Percentiles rank a stretch among this genome's conserved stretches.
Evolutionary conservation across 2,888 invertebrate genomes (phyloP).

Genomic region (Oxycera nigricornis): DNA sequence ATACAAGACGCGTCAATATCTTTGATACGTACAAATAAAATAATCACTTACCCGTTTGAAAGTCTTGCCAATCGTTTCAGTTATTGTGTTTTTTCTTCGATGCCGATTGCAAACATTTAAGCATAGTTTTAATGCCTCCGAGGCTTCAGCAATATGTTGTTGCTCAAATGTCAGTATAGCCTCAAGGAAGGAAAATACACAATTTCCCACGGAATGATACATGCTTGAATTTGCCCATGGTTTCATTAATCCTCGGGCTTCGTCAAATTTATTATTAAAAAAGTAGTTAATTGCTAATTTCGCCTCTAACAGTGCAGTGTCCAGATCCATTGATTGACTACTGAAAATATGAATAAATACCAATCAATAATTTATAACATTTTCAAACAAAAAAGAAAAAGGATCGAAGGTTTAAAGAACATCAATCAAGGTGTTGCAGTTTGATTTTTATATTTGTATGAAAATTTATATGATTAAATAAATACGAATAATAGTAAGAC

Average conservation of each 20-base stretch:
- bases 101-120: conserved; percentile 77
- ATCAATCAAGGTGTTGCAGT: no score
- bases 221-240: conserved; percentile 84
- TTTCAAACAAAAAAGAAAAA: no score
- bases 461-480: no score
- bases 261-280: conserved; percentile 88
- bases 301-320: conserved; percentile 74
- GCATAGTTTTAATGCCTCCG: conserved; percentile 77
- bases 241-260: conserved; percentile 79
- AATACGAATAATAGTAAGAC: no score
- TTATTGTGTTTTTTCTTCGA: conserved; percentile 66
- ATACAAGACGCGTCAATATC: no score
- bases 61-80: conserved; percentile 83
- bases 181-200: conserved; percentile 89
- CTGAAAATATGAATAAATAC: not conserved
- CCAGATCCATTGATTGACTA: conserved; percentile 52
- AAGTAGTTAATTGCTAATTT: conserved; percentile 84
- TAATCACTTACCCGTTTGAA: conserved; percentile 65
- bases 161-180: conserved; percentile 93
- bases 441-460: no score
- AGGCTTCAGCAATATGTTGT: conserved; percentile 75
- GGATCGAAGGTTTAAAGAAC: no score
- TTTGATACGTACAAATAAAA: not conserved
- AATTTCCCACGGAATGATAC: conserved; percentile 90
- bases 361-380: no score